Base-by-base conservation (phyloP, 2,113 vertebrate genomes). In the Abramis brama region DNA sequence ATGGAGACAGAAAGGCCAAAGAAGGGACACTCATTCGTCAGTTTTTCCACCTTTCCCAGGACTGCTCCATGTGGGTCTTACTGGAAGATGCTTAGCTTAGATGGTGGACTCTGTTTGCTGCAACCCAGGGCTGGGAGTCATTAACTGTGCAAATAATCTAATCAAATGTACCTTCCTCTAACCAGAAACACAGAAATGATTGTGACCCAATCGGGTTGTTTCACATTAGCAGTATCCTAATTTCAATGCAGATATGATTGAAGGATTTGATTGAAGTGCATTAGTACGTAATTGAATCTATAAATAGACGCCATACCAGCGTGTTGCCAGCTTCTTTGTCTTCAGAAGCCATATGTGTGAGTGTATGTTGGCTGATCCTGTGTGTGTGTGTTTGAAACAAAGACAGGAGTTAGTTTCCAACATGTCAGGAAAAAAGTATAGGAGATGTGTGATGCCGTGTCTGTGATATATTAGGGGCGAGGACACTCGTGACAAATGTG, bases 1-100 rank as follows among this genome's bases (percentile, higher is more conserved):
- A 81, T 81, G n/a, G 39, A 66, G 79, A 81, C 17, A n/a, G 39
- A 81, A 81, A 81, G 79, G 59, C 59, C 79, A 81, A 17, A 64
- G n/a, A 81, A 47, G 59, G 79, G 59, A 66, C 79, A 81, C 9
- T n/a, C 59, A 66, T 81, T 66, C 59, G 1, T 80, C 79, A 64
- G 36, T 45, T 79, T 79, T 43, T 73, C 66, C 62, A 39, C 13
- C 30, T 66, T 82, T 76, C 62, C 13, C 36, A 6, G 33, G 57
- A 50, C 33, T 86, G 3, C 9, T 77, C 19, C 62, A 64, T 39
- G 15, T 86, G 66, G 71, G 70, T 86, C 78, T 21, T 62, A 64
- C 43, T 21, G 50, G 70, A 79, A 75, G 25, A 68, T 25, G 7
- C 36, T 45, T 17, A 68, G 70, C 27, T 55, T 27, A 79, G 64